Percentiles rank a stretch among this genome's conserved stretches.
Conservation (phyloP, 2,888 invertebrate genomes). For the Epinotia brunnichana region DNA sequence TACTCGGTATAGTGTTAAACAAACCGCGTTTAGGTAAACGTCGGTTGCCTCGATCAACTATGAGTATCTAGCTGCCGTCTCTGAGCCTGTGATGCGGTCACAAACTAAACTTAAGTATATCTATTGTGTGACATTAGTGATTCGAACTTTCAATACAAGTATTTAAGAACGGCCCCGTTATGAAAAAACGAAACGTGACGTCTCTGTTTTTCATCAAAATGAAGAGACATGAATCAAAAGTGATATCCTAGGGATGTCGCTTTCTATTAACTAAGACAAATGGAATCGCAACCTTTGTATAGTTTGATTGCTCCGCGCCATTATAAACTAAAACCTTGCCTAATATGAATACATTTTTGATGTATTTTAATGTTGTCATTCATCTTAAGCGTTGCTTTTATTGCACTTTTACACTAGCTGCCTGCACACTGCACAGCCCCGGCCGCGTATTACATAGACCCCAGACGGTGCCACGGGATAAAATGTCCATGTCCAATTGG, state of each 20-base stretch:
- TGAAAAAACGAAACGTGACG: too few relatives aligned
- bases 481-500: too few relatives aligned
- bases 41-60: neutral
- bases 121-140: neutral
- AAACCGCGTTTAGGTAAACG: constrained; percentile 5
- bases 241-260: neutral
- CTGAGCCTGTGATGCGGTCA: neutral
- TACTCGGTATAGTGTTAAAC: constrained; percentile 5
- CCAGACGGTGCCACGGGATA: too few relatives aligned
- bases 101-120: neutral
- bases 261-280: neutral
- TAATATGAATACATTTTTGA: too few relatives aligned
- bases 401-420: too few relatives aligned
- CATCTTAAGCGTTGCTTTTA: too few relatives aligned
- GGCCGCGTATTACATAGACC: too few relatives aligned
- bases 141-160: neutral
- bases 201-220: neutral
- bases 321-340: too few relatives aligned
- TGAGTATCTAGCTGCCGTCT: neutral
- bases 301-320: too few relatives aligned
- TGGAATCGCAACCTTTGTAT: neutral
- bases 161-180: too few relatives aligned
- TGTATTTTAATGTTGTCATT: too few relatives aligned
- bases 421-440: too few relatives aligned
- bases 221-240: neutral